Base-by-base conservation (phyloP, 1,140 invertebrate genomes). In the Acromyrmex heyeri region DNA sequence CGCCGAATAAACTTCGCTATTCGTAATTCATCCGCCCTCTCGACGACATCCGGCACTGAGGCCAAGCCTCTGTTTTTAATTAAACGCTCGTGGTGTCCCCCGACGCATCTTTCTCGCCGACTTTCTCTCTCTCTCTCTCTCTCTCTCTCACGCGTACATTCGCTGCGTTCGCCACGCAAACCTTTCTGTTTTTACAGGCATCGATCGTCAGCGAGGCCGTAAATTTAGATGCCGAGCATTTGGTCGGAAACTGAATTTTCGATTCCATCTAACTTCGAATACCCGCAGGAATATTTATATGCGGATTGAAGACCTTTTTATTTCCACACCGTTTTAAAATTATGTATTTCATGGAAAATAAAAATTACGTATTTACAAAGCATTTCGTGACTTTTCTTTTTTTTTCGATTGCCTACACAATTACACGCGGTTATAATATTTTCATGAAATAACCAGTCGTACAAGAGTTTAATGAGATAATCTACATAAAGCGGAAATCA, bases 1-100 rank as follows among this genome's bases (percentile, higher is more conserved):
- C 61, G 55, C 38, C 75, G 64, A 90, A 90, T 90, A 85, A 90
- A 89, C 89, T 89, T 81, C 65, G 14, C 69, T 64, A 76, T 81
- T 85, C 62, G 78, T 85, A 64, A 72, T 81, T 79, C 59, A 62
- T 86, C 81, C 77, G 5, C 3, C 27, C 55, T 48, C 12, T 53
- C 50, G 44, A 61, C 87, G 76, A 81, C 77, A 62, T 78, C 79
- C 65, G 67, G 55, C 70, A 21, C 12, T 30, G 70, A 75, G 85
- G 78, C 88, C 86, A 77, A 79, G 72, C 88, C 88, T 87, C 85
- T 78, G 81, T 91, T 91, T 91, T 91, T 91, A 91, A 91, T 91
- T 91, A 91, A 91, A 91, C 88, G 87, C 90, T 76, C 79, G 83
- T 82, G 12, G 30, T 55, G 21, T 65, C 73, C 59, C 50, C 48